Percentiles rank a stretch among this genome's conserved stretches.
These are phyloP conservation scores for Danaus plexippus DNA, from an alignment of 1,140 invertebrate species.

Conservation along the genomic window DNA sequence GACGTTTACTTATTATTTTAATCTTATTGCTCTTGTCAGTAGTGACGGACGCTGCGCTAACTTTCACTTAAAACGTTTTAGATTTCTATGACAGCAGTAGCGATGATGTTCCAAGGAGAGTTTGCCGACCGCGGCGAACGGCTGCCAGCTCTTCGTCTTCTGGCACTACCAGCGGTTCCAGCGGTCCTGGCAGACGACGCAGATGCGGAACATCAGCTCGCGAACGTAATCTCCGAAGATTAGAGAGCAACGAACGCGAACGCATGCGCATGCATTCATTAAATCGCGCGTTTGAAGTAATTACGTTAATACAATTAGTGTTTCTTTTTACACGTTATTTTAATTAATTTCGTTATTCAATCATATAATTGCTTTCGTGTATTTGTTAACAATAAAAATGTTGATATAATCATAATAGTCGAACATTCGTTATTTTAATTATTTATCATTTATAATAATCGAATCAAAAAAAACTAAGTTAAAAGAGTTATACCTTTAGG, in stretches of 20 bases:
- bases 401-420: no score
- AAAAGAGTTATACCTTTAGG: no score
- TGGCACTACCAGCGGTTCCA: conserved; percentile 28
- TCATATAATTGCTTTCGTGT: no score
- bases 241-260: conserved; percentile 94
- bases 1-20: no score
- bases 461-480: no score
- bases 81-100: conserved; percentile 60
- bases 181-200: conserved; percentile 54
- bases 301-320: conserved; percentile 16
- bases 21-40: no score
- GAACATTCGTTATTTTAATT: no score
- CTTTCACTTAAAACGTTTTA: conserved; percentile 24
- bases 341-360: no score
- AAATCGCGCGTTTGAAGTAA: conserved; percentile 92
- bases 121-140: conserved; percentile 36
- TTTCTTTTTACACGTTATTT: background rate
- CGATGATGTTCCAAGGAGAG: conserved; percentile 38
- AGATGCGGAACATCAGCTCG: conserved; percentile 78
- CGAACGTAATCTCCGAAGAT: conserved; percentile 86
- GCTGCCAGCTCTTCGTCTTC: conserved; percentile 43
- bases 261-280: conserved; percentile 93
- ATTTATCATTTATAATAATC: no score
- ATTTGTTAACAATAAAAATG: no score
- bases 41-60: no score